phyloP scores from a whole-genome alignment of 2,888 invertebrate genomes.

The Trisateles emortualis region DNA sequence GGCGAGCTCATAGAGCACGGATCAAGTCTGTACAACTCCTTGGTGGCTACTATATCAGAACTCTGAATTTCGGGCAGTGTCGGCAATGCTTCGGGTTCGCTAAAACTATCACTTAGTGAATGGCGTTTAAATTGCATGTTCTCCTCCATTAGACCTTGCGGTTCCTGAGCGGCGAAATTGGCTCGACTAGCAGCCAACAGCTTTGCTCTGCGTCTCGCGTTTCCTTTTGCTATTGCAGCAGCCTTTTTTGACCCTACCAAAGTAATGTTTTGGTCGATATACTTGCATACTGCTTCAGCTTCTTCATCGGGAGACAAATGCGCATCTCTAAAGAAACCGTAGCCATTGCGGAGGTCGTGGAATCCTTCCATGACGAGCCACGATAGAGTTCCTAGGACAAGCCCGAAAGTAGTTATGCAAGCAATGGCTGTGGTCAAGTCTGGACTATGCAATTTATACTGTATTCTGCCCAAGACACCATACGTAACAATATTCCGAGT shows the following conservation, averaged over 20 bases:
- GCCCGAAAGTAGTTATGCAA: constrained; percentile 65
- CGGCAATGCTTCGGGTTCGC: constrained; percentile 61
- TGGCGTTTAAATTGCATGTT: constrained; percentile 27
- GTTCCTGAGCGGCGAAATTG: constrained; percentile 69
- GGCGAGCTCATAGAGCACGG: constrained; percentile 70
- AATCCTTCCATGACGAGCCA: constrained; percentile 75
- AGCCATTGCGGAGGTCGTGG: constrained; percentile 72
- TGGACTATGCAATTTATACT: constrained; percentile 62
- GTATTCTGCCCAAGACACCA: constrained; percentile 72
- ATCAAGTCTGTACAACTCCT: constrained; percentile 64
- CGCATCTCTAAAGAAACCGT: constrained; percentile 77
- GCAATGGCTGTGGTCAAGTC: constrained; percentile 69
- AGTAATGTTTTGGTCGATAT: constrained; percentile 70
- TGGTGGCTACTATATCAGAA: constrained; percentile 42
- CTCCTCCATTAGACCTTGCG: constrained; percentile 62
- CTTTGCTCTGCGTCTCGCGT: constrained; percentile 63
- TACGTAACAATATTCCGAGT: constrained; percentile 76
- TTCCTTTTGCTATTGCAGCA: constrained; percentile 67
- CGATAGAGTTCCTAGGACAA: constrained; percentile 66
- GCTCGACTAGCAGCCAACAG: constrained; percentile 55
- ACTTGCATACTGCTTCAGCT: constrained; percentile 72
- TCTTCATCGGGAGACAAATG: constrained; percentile 72
- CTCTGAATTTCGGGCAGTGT: constrained; percentile 62
- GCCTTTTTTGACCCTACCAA: constrained; percentile 62
- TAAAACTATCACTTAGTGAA: constrained; percentile 40